Base-by-base conservation (phyloP, 2,888 invertebrate genomes). In the Timema cristinae region DNA sequence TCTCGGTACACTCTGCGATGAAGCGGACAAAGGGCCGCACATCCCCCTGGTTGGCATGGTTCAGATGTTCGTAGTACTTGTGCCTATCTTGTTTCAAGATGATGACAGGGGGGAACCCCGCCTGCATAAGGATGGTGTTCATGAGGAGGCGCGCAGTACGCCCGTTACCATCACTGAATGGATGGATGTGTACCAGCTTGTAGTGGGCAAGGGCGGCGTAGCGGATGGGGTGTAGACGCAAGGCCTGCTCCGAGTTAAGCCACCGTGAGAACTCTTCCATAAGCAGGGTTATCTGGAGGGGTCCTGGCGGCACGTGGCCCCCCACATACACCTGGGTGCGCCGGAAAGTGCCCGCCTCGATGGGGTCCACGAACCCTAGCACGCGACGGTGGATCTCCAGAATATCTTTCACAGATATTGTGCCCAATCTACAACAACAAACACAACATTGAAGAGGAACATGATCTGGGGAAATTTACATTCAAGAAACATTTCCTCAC, bases 171-270 rank as follows among this genome's bases (percentile, higher is more conserved):
- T 98, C 98, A 5, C 92, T 88, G 83, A 98, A 98, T 0, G 98
- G 98, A 84, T 98, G 98, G 77, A 98, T 97, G 80, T 94, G 93
- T 0, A 98, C 98, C 66, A 98, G 82, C 83, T 97, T 97, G 83
- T 98, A 98, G 84, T 98, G 98, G 0, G 97, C 97, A 70, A 98
- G 84, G 0, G 98, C 98, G 69, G 98, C 97, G 80, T 93, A 93
- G 88, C 90, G 89, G 7, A 97, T 92, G 32, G 97, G 95, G 85
- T 97, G 97, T 82, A 97, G 84, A 61, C 90, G 89, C 75, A 91
- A 83, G 9, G 94, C 93, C 80, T 91, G 91, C 76, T 95, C 94
- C 0, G 95, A 94, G 82, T 94, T 94, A 9, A 98, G 83, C 98
- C 98, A 98, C 16, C 90, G 88, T n/a, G 94, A 87, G 80, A 98